Evolutionary conservation across 2,797 vertebrate species (phyloP).

Genomic region (Pogoniulus pusillus): DNA sequence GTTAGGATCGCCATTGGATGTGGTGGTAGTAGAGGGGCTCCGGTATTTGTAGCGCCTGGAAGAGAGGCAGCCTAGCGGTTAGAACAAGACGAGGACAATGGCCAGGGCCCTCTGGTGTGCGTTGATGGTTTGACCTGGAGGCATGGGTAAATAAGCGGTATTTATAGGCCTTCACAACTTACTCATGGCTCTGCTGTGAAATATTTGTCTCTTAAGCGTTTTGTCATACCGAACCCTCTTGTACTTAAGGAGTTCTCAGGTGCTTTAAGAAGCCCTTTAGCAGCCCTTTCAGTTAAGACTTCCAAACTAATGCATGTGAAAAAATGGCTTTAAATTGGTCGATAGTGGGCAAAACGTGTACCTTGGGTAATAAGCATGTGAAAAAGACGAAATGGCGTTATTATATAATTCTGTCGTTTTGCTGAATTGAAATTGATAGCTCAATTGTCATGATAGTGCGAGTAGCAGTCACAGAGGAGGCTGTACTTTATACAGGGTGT

Average conservation of each 20-base stretch:
- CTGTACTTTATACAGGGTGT: not conserved
- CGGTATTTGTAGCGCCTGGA: rapidly evolving
- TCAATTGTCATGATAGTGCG: not conserved
- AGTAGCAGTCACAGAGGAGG: not conserved
- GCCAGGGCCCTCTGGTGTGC: not conserved
- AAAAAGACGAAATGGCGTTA: not conserved
- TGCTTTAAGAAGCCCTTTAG: not conserved
- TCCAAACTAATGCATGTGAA: not conserved
- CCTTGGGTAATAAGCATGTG: not conserved
- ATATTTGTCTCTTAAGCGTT: rapidly evolving
- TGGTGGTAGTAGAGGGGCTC: rapidly evolving
- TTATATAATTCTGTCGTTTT: not conserved
- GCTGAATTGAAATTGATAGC: not conserved
- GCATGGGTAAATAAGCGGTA: not conserved
- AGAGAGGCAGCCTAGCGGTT: not conserved
- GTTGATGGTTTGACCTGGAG: not conserved
- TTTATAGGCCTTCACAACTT: not conserved
- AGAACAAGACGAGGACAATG: not conserved
- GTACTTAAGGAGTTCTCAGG: rapidly evolving
- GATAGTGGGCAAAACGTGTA: not conserved
- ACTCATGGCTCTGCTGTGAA: rapidly evolving
- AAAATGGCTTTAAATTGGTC: not conserved
- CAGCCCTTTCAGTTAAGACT: not conserved
- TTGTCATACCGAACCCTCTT: not conserved
- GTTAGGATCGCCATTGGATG: not conserved